These are phyloP conservation scores for Sipunculus nudus DNA, from an alignment of 2,888 invertebrate genomes.

Conservation along the genomic window DNA sequence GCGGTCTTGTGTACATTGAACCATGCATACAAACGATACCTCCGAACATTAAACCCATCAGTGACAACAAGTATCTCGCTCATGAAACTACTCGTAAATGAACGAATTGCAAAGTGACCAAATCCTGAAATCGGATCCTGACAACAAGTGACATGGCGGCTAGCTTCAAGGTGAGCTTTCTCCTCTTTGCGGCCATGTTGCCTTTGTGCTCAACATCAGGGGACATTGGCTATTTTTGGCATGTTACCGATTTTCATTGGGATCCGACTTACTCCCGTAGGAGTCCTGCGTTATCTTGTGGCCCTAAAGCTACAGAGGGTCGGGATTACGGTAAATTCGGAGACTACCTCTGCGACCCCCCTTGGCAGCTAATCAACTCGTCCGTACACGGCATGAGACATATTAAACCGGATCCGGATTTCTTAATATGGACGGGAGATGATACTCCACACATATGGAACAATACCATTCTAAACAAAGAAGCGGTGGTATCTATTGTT, in stretches of 20 bases:
- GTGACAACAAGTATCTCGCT: too few species aligned
- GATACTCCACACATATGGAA: slow-evolving; percentile 80
- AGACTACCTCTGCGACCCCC: slow-evolving; percentile 87
- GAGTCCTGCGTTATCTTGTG: slow-evolving; percentile 4
- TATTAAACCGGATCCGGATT: slow-evolving; percentile 86
- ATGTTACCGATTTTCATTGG: slow-evolving; percentile 62
- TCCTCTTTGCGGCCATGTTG: too few species aligned
- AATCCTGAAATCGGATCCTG: too few species aligned
- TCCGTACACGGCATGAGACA: slow-evolving; percentile 87
- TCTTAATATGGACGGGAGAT: slow-evolving; percentile 95
- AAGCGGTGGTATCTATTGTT: slow-evolving; percentile 78
- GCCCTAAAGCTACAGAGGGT: neutral
- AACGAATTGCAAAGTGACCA: too few species aligned
- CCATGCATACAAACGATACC: too few species aligned
- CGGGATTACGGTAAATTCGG: slow-evolving; percentile 73
- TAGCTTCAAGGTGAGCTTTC: too few species aligned
- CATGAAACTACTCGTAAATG: too few species aligned
- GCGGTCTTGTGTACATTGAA: too few species aligned
- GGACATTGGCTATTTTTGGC: slow-evolving; percentile 62
- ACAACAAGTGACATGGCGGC: too few species aligned
- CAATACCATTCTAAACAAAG: slow-evolving; percentile 73
- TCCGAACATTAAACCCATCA: too few species aligned
- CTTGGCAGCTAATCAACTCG: slow-evolving; percentile 86
- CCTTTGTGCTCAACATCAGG: too few species aligned
- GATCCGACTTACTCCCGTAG: slow-evolving; percentile 51